phyloP scores from a whole-genome alignment of 2,888 invertebrate species.

The Dermolepida albohirtum region DNA sequence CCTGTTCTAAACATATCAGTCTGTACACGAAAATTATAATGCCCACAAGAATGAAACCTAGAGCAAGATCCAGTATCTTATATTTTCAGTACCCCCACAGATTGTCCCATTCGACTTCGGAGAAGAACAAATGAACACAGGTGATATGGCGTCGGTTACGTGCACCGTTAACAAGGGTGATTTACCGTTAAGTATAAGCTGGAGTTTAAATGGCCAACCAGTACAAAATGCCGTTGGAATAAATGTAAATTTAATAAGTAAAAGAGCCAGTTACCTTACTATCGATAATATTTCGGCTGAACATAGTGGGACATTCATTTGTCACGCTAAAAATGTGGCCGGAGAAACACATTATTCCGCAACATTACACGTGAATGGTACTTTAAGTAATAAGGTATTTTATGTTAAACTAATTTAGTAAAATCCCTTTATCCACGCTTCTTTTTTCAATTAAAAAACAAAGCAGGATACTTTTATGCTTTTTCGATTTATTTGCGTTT shows the following conservation, averaged over 20 bases:
- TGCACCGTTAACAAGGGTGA: conserved; percentile 85
- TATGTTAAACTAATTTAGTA: conserved; percentile 4
- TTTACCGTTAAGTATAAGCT: conserved; percentile 79
- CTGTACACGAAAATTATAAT: too few relatives aligned
- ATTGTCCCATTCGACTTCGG: conserved; percentile 83
- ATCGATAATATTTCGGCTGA: conserved; percentile 73
- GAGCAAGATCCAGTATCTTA: neutral
- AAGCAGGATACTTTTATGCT: neutral
- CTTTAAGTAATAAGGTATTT: conserved; percentile 8
- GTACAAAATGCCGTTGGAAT: conserved; percentile 69
- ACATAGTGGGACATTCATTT: conserved; percentile 74
- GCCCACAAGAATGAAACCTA: too few relatives aligned
- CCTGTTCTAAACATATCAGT: neutral
- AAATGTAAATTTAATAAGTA: conserved; percentile 69
- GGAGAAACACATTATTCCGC: conserved; percentile 70
- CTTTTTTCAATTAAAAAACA: neutral
- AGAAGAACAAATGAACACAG: conserved; percentile 71
- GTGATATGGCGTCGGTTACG: conserved; percentile 57
- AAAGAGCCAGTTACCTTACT: conserved; percentile 73
- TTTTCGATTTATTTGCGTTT: neutral
- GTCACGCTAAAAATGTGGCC: conserved; percentile 71
- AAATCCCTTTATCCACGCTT: neutral
- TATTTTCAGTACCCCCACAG: conserved; percentile 77
- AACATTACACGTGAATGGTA: conserved; percentile 55
- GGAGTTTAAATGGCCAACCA: conserved; percentile 71